phyloP scores from a whole-genome alignment of 1,140 invertebrate genomes.

The Micrasema longulum region DNA sequence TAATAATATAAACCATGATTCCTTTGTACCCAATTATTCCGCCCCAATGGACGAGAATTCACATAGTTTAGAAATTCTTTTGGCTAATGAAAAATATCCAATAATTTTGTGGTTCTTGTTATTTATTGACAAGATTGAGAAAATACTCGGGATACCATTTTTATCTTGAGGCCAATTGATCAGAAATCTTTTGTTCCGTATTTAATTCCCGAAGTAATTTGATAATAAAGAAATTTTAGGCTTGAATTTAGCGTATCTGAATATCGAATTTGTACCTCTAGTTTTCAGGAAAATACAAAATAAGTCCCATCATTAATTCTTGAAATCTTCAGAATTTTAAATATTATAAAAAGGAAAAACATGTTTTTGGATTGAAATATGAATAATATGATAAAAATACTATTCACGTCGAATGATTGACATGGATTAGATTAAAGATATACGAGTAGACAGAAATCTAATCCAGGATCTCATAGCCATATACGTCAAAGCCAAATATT shows the following conservation, averaged over 20 bases:
- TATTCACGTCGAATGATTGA: too few species aligned
- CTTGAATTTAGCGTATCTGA: neutral
- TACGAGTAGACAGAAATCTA: too few species aligned
- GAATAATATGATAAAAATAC: too few species aligned
- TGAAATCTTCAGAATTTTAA: too few species aligned
- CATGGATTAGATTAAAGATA: too few species aligned
- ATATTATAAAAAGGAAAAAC: too few species aligned
- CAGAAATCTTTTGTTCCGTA: conserved; percentile 3
- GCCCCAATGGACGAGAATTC: neutral
- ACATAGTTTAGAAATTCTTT: conserved; percentile 1
- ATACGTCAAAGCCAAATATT: too few species aligned
- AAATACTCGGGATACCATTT: too few species aligned
- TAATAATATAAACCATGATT: conserved; percentile 15
- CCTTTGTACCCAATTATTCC: conserved; percentile 29
- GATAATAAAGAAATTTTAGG: conserved; percentile 3
- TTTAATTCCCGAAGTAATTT: conserved; percentile 7
- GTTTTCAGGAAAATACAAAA: too few species aligned
- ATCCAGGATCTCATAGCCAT: too few species aligned
- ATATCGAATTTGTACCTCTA: conserved; percentile 4
- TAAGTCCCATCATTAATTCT: too few species aligned
- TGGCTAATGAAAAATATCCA: conserved; percentile 16
- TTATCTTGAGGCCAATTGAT: conserved; percentile 13
- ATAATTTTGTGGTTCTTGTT: conserved; percentile 20
- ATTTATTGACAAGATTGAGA: neutral
- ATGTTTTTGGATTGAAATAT: too few species aligned